These are phyloP conservation scores for Nomada flava DNA, from an alignment of 2,888 invertebrate species.

Conservation along the genomic window DNA sequence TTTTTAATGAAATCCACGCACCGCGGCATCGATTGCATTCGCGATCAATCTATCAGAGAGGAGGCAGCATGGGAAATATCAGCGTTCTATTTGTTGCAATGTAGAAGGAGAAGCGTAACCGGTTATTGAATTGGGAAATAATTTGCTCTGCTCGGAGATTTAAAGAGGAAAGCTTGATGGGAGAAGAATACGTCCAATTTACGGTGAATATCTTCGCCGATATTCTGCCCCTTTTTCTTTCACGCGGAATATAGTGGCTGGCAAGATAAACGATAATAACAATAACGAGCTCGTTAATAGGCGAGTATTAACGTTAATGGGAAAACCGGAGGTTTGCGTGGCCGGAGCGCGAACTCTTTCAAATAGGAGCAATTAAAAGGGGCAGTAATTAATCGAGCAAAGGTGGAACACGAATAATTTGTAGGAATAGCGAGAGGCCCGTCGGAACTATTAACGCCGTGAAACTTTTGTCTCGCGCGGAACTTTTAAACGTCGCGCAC, in stretches of 20 bases:
- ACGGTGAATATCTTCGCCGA: conserved; percentile 5
- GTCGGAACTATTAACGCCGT: conserved; percentile 24
- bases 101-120: conserved; percentile 23
- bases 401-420: conserved; percentile 36
- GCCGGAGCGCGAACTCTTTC: neutral
- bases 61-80: conserved; percentile 30
- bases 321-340: neutral
- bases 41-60: neutral
- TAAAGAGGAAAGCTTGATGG: conserved; percentile 32
- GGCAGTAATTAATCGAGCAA: conserved; percentile 42
- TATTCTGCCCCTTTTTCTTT: neutral
- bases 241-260: neutral
- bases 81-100: neutral
- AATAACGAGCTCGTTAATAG: neutral
- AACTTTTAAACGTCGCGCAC: conserved; percentile 47
- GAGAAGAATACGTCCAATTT: neutral
- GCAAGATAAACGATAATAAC: neutral
- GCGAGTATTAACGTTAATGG: conserved; percentile 4
- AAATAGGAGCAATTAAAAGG: conserved; percentile 45
- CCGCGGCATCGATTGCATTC: conserved; percentile 1
- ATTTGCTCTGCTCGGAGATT: conserved; percentile 32
- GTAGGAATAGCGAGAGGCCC: conserved; percentile 13
- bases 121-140: conserved; percentile 66
- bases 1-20: conserved; percentile 17
- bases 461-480: conserved; percentile 40